These are phyloP conservation scores for Leiothrix lutea DNA, from an alignment of 2,113 vertebrate genomes.

Conservation along the genomic window DNA sequence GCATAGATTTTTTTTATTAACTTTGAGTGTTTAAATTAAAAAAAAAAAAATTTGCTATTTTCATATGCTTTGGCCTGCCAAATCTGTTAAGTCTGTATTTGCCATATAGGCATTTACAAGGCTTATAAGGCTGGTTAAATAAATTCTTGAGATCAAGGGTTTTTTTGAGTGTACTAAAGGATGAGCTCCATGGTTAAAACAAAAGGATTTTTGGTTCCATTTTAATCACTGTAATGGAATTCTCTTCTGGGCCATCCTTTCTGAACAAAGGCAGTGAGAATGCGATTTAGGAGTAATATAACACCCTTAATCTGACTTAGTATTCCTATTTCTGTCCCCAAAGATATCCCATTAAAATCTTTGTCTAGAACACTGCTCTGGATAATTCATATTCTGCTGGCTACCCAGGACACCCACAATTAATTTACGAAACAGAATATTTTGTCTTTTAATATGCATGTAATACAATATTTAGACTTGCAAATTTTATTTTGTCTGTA, in stretches of 20 bases:
- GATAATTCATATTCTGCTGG: conserved; percentile 11
- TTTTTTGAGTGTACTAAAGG: neutral
- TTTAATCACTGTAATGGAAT: neutral
- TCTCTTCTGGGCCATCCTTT: neutral
- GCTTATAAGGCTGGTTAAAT: neutral
- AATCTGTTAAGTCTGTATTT: neutral
- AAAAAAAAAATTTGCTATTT: neutral
- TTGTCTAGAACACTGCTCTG: neutral
- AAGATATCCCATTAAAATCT: conserved; percentile 4
- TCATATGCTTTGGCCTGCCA: neutral
- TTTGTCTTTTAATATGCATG: conserved; percentile 19
- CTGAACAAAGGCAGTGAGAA: neutral
- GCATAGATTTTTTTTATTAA: neutral
- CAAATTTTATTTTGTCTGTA: conserved; percentile 15
- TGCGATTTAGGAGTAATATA: neutral
- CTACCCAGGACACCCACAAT: neutral
- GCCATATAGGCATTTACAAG: accelerated
- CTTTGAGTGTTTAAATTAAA: neutral
- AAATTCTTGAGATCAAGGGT: neutral
- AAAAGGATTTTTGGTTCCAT: neutral
- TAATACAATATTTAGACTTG: conserved; percentile 31
- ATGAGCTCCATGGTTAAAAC: neutral
- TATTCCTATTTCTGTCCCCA: neutral
- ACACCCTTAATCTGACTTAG: neutral
- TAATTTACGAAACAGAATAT: conserved; percentile 1